These are phyloP conservation scores for Piliocolobus tephrosceles DNA, from an alignment of 2,113 vertebrate genomes.

Conservation along the genomic window DNA sequence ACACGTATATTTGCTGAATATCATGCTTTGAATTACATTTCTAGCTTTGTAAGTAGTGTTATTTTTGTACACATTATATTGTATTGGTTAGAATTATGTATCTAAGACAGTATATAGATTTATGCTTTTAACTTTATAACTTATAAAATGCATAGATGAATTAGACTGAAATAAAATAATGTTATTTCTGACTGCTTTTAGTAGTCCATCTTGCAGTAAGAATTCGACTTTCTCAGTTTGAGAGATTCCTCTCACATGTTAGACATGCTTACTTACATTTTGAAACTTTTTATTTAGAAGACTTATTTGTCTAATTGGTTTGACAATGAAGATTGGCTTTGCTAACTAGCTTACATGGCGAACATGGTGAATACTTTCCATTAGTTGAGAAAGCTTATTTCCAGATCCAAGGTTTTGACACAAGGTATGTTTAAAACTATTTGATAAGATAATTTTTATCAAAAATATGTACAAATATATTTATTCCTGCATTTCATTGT, in stretches of 20 bases:
- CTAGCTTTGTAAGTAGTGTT: neutral
- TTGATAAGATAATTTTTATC: neutral
- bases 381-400: neutral
- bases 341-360: neutral
- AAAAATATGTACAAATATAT: neutral
- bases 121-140: neutral
- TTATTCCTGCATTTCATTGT: neutral
- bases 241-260: neutral
- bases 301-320: neutral
- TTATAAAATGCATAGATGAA: neutral
- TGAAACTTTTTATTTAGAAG: neutral
- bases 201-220: neutral
- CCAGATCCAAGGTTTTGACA: neutral
- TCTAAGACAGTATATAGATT: neutral
- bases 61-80: neutral
- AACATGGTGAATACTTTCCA: neutral
- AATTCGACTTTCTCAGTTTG: neutral
- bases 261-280: neutral
- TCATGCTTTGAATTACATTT: neutral
- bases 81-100: neutral
- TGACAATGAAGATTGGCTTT: neutral
- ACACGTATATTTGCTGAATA: no score
- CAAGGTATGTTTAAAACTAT: neutral
- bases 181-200: neutral
- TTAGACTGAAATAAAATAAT: neutral